Evolutionary conservation across 37 sponge, comb jelly and placozoan genomes (phyloP).

Genomic region (Petrosia ficiformis): DNA sequence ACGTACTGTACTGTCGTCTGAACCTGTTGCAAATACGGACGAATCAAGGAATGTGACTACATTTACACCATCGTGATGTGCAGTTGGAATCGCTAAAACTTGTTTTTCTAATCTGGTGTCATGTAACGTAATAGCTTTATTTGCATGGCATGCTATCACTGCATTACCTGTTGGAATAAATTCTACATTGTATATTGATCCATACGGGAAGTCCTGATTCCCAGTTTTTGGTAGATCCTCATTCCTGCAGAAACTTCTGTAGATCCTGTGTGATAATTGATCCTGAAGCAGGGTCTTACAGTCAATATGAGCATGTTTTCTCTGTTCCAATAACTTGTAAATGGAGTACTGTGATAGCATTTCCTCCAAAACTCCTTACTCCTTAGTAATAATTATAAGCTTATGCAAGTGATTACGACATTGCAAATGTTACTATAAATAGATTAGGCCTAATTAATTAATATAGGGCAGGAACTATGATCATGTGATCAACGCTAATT

Average conservation of each 20-base stretch:
- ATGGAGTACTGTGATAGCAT: no score
- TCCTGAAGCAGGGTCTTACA: no score
- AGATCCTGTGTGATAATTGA: neutral
- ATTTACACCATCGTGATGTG: conserved; percentile 57
- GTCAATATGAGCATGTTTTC: no score
- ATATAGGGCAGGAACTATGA: no score
- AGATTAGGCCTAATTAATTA: no score
- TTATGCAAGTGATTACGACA: no score
- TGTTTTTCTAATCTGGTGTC: conserved; percentile 23
- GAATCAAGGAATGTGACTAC: conserved; percentile 46
- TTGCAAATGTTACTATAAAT: no score
- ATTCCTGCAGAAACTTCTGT: conserved; percentile 6
- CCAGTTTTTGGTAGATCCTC: neutral
- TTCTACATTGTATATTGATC: conserved; percentile 62
- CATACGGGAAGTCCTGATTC: conserved; percentile 1
- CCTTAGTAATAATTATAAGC: no score
- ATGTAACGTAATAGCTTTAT: conserved; percentile 4
- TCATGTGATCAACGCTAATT: no score
- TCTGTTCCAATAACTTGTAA: no score
- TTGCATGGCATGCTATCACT: conserved; percentile 17
- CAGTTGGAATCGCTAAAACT: conserved; percentile 1
- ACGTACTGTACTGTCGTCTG: conserved; percentile 53
- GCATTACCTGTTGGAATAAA: conserved; percentile 34
- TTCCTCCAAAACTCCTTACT: no score
- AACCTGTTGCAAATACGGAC: conserved; percentile 43